These are phyloP conservation scores for Caenorhabditis sinica DNA, from an alignment of 2,888 invertebrate genomes.

Conservation along the genomic window DNA sequence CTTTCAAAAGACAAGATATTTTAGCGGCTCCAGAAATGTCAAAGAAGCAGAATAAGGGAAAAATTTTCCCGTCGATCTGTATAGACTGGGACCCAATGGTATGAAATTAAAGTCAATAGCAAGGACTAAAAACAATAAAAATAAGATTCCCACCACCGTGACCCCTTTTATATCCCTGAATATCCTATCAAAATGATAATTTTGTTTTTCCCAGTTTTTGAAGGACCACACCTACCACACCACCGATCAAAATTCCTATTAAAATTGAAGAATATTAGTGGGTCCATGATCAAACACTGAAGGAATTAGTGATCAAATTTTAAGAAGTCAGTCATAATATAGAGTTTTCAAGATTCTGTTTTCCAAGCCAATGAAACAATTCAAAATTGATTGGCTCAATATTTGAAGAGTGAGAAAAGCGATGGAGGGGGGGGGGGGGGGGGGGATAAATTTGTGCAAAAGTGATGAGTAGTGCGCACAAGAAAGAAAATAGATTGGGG, in stretches of 20 bases:
- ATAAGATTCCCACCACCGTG: neutral
- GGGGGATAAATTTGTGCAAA: constrained; percentile 18
- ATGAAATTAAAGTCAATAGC: no score
- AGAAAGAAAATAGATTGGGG: neutral
- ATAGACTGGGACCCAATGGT: no score
- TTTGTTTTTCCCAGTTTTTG: neutral
- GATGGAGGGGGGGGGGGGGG: neutral
- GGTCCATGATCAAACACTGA: neutral
- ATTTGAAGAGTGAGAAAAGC: constrained; percentile 25
- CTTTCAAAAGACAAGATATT: no score
- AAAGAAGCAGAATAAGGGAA: no score
- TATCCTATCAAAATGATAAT: neutral
- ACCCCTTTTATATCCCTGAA: no score
- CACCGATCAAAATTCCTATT: neutral
- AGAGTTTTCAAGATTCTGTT: no score
- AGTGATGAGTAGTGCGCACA: constrained; percentile 18
- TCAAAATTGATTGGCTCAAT: constrained; percentile 6
- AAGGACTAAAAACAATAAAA: neutral
- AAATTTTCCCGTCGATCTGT: no score
- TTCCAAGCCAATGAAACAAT: neutral
- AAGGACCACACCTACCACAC: neutral
- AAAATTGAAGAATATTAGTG: neutral
- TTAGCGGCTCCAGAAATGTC: no score
- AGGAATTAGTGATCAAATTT: no score
- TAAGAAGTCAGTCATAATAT: no score